Evolutionary conservation across 2,113 vertebrate genomes (phyloP).

Genomic region (Alligator sinensis): DNA sequence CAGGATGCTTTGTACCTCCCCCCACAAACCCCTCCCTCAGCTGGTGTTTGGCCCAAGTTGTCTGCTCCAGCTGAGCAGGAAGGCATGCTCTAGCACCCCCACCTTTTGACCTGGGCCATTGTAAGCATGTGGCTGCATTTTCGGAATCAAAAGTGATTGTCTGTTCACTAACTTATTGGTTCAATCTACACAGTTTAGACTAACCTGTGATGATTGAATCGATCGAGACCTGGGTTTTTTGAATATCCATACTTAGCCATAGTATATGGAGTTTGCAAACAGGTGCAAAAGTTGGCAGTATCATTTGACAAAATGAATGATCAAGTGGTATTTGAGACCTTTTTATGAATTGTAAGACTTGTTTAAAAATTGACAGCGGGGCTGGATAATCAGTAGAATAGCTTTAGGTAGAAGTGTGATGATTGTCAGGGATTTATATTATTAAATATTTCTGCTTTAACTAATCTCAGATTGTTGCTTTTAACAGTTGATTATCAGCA

Average conservation of each 20-base stretch:
- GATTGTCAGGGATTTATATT: not conserved
- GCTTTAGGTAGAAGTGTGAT: not conserved
- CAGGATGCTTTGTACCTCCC: no score
- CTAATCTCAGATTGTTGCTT: not conserved
- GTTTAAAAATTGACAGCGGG: not conserved
- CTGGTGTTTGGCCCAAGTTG: no score
- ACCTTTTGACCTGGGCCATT: no score
- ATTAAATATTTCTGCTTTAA: not conserved
- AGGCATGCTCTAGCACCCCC: no score
- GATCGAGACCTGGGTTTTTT: not conserved
- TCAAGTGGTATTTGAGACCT: not conserved
- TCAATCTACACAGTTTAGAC: no score
- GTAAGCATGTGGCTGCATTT: no score
- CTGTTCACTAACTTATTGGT: no score
- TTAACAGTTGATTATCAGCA: not conserved
- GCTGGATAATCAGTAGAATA: not conserved
- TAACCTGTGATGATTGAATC: no score
- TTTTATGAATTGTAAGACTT: not conserved
- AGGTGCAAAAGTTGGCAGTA: not conserved
- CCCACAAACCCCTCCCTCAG: no score
- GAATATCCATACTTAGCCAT: not conserved
- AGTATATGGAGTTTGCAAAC: not conserved
- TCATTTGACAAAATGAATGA: constrained; percentile 17
- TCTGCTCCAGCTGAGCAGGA: no score
- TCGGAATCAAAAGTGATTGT: no score